Conservation (phyloP, 2,888 invertebrate species). For the Harmothoe impar region DNA sequence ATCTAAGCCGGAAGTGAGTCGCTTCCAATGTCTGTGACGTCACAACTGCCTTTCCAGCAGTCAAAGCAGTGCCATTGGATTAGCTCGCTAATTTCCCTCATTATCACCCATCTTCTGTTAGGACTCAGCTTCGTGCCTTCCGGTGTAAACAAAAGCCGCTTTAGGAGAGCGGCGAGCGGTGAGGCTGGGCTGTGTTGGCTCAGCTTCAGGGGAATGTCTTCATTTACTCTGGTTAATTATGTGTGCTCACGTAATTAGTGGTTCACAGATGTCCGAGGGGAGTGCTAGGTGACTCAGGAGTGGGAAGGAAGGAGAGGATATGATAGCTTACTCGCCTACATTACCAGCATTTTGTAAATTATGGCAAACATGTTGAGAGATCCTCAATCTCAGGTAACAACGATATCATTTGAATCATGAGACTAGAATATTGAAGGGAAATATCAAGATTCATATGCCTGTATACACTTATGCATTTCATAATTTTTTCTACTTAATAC, state of each 20-base stretch:
- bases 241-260: not conserved
- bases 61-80: not conserved
- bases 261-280: not conserved
- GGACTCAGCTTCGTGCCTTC: slow-evolving; percentile 9
- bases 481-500: too few relatives aligned
- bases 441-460: too few relatives aligned
- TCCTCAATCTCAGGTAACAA: too few relatives aligned
- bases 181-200: not conserved
- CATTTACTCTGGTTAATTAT: not conserved
- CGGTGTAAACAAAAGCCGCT: slow-evolving; percentile 16
- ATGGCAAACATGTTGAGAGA: too few relatives aligned
- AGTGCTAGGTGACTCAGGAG: not conserved
- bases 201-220: not conserved
- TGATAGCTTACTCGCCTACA: too few relatives aligned
- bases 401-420: too few relatives aligned
- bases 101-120: slow-evolving; percentile 23
- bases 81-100: slow-evolving; percentile 23
- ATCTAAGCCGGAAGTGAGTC: not conserved
- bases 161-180: not conserved
- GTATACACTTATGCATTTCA: too few relatives aligned
- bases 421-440: too few relatives aligned
- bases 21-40: not conserved
- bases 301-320: too few relatives aligned
- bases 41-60: not conserved
- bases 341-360: too few relatives aligned